Conservation (phyloP, 2,888 invertebrate species). For the Pyralis farinalis region DNA sequence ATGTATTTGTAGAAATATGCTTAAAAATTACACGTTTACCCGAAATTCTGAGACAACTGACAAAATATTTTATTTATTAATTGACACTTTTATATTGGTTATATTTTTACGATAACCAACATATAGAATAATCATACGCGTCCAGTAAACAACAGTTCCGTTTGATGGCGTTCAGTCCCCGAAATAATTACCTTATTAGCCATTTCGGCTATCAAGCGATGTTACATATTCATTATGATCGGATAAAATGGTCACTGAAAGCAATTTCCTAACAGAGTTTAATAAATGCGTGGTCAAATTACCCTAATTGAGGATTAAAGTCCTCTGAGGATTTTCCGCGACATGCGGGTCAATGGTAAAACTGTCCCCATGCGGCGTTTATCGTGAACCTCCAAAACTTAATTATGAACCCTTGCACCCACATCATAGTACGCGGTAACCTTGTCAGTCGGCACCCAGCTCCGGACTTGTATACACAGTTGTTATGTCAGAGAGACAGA, state of each 20-base stretch:
- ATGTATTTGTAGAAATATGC: too few relatives aligned
- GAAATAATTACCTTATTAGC: constrained; percentile 4
- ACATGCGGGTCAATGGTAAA: constrained; percentile 40
- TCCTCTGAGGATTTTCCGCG: constrained; percentile 39
- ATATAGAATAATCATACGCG: too few relatives aligned
- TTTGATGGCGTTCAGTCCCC: background rate
- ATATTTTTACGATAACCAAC: too few relatives aligned
- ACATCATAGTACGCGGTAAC: background rate
- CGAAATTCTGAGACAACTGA: too few relatives aligned
- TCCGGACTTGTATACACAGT: too few relatives aligned
- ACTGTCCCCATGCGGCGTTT: constrained; percentile 47
- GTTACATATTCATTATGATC: constrained; percentile 8
- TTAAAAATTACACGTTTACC: too few relatives aligned
- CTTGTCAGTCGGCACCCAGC: too few relatives aligned
- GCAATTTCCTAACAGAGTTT: constrained; percentile 27
- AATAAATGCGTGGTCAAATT: constrained; percentile 45
- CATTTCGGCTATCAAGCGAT: constrained; percentile 1
- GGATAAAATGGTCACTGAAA: constrained; percentile 15
- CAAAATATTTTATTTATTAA: too few relatives aligned
- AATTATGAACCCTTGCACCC: constrained; percentile 49
- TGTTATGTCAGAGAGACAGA: too few relatives aligned
- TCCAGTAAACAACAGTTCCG: too few relatives aligned
- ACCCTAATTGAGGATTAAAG: constrained; percentile 50
- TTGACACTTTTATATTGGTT: too few relatives aligned
- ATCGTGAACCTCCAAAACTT: constrained; percentile 56